Evolutionary conservation across 2,888 invertebrate species (phyloP).

Genomic region (Eupithecia subumbrata): DNA sequence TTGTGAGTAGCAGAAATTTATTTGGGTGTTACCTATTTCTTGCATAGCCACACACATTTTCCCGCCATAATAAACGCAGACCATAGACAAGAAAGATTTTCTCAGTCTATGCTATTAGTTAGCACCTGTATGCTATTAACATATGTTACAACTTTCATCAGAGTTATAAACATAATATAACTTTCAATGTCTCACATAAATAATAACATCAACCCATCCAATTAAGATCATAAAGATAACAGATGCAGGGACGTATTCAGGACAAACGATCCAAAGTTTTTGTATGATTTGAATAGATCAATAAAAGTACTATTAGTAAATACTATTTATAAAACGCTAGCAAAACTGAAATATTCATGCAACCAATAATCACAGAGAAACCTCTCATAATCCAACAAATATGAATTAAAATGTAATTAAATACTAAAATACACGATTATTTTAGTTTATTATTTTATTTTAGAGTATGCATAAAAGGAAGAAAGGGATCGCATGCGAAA

Average conservation of each 20-base stretch:
- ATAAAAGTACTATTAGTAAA: no score
- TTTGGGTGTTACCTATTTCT: background rate
- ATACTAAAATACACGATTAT: no score
- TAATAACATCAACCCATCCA: conserved; percentile 45
- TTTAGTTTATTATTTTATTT: no score
- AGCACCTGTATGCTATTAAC: conserved; percentile 12
- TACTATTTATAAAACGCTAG: no score
- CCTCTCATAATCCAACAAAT: no score
- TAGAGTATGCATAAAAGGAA: no score
- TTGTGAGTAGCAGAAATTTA: background rate
- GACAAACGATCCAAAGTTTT: background rate
- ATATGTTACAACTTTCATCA: conserved; percentile 21
- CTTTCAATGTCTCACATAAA: conserved; percentile 42
- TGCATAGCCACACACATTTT: background rate
- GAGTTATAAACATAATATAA: conserved; percentile 23
- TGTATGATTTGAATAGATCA: no score
- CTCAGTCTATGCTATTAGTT: conserved; percentile 10
- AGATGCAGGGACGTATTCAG: conserved; percentile 15
- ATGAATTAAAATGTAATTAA: no score
- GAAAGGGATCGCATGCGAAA: no score
- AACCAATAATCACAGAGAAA: no score
- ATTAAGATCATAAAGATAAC: conserved; percentile 49
- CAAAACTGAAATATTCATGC: no score
- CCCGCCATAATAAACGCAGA: background rate
- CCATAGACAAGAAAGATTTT: background rate